These are phyloP conservation scores for Lobophora halterata DNA, from an alignment of 2,888 invertebrate species.

Conservation along the genomic window DNA sequence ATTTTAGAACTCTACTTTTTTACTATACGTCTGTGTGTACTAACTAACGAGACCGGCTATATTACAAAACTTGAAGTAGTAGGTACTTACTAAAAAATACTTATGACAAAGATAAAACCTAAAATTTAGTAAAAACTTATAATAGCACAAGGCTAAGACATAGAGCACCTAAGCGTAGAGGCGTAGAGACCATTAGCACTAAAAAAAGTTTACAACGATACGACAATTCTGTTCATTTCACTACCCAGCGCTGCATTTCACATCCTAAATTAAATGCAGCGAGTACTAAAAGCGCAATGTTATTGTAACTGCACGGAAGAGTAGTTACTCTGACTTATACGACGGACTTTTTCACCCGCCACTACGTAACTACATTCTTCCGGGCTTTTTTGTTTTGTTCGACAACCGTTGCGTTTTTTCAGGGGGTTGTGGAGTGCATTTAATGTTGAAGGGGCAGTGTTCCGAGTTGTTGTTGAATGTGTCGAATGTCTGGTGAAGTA, in stretches of 20 bases:
- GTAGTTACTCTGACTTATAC: constrained; percentile 11
- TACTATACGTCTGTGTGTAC: neutral
- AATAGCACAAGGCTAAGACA: no score
- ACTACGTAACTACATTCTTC: neutral
- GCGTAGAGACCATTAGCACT: no score
- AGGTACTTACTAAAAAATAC: no score
- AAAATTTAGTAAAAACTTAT: no score
- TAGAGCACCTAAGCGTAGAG: no score
- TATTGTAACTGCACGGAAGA: neutral
- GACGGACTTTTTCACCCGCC: constrained; percentile 1
- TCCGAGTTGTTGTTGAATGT: constrained; percentile 7
- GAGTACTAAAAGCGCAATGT: neutral
- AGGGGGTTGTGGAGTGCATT: neutral
- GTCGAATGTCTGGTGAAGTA: constrained; percentile 25
- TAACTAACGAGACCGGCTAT: constrained; percentile 4
- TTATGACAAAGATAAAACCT: no score
- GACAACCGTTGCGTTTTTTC: constrained; percentile 14
- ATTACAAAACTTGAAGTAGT: neutral
- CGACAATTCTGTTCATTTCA: no score
- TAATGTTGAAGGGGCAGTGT: constrained; percentile 23
- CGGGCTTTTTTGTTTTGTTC: neutral
- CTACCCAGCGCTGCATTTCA: no score
- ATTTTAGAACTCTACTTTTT: neutral
- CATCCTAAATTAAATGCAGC: neutral
- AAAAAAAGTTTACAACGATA: no score